phyloP scores from a whole-genome alignment of 1,140 invertebrate species.

The Choristoneura fumiferana region DNA sequence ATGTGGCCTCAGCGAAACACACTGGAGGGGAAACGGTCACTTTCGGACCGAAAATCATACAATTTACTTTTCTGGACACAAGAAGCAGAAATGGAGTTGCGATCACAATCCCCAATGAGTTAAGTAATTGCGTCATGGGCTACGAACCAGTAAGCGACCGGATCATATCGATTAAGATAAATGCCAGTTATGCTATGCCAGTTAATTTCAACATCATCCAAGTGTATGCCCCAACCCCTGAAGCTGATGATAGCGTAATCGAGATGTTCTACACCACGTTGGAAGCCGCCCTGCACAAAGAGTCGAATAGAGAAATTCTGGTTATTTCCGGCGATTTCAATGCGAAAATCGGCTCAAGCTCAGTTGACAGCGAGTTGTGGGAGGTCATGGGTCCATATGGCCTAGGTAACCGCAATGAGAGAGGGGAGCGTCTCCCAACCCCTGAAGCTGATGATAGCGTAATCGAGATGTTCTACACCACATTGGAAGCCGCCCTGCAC shows the following conservation, averaged over 20 bases:
- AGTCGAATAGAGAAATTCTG: neutral
- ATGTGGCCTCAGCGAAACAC: conserved; percentile 26
- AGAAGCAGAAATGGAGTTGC: conserved; percentile 22
- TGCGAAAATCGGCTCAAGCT: conserved; percentile 20
- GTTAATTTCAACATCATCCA: neutral
- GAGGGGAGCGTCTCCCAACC: conserved; percentile 19
- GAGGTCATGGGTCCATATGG: conserved; percentile 20
- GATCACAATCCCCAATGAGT: conserved; percentile 1
- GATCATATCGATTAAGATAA: neutral
- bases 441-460: neutral
- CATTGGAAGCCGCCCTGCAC: neutral
- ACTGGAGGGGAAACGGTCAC: conserved; percentile 23
- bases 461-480: neutral
- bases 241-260: neutral
- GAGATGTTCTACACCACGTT: neutral
- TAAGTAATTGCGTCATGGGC: neutral
- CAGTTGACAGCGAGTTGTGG: conserved; percentile 3
- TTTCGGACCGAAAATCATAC: conserved; percentile 18
- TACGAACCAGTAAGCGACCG: conserved; percentile 4
- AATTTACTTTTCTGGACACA: conserved; percentile 27
- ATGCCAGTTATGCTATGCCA: neutral
- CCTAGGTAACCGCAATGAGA: conserved; percentile 26
- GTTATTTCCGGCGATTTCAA: conserved; percentile 21
- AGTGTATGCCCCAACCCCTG: neutral
- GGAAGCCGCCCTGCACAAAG: neutral